Percentiles rank a stretch among this genome's conserved stretches.
phyloP scores from a whole-genome alignment of 2,797 vertebrate genomes.

The Sylvia borin region DNA sequence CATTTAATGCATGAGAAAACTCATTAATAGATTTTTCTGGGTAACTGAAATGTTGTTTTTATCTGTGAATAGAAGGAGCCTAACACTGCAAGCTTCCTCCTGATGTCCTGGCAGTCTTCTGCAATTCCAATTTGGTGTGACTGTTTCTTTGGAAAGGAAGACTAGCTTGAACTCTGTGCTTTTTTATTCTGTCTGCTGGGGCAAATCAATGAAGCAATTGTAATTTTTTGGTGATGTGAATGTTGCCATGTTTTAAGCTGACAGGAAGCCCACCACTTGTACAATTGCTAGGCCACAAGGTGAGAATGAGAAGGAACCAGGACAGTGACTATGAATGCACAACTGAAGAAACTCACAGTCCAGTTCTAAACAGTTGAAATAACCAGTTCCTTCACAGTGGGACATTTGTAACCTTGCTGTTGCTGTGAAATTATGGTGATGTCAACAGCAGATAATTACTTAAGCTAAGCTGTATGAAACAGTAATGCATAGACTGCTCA shows the following conservation, averaged over 20 bases:
- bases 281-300: background rate
- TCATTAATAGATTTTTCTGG: conserved; percentile 58
- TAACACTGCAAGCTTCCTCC: conserved; percentile 25
- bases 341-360: background rate
- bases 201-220: conserved; percentile 39
- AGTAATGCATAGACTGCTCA: background rate
- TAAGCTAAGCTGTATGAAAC: background rate
- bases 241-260: background rate
- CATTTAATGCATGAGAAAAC: conserved; percentile 68
- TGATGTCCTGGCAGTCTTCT: conserved; percentile 26
- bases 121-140: conserved; percentile 42
- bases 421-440: background rate
- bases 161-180: background rate
- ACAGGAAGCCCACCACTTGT: background rate
- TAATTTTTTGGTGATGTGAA: background rate
- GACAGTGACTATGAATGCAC: background rate
- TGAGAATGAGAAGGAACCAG: background rate
- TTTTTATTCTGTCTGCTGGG: background rate
- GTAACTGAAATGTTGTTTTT: conserved; percentile 46
- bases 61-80: background rate
- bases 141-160: conserved; percentile 42
- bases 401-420: background rate
- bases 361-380: background rate
- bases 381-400: background rate
- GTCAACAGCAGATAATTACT: background rate